Percentiles rank a stretch among this genome's conserved stretches.
Evolutionary conservation across 2,797 vertebrate species (phyloP).

Genomic region (Gymnoscopelus braueri): DNA sequence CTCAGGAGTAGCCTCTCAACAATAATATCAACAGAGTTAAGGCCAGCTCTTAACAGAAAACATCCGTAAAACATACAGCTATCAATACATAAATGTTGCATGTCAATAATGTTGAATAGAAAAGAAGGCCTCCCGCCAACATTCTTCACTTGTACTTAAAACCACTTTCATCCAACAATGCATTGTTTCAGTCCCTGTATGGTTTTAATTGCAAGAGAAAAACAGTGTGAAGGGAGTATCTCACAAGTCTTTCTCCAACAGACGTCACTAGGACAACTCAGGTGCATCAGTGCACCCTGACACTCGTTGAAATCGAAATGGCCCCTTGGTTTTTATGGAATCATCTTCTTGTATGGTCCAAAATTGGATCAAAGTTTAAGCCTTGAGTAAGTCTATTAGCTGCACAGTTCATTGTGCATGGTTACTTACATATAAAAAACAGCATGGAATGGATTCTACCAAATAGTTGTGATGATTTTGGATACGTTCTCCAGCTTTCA

Average conservation of each 20-base stretch:
- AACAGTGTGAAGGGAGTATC: constrained; percentile 38
- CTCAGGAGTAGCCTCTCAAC: constrained; percentile 71
- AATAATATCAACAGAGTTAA: constrained; percentile 72
- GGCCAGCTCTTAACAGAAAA: constrained; percentile 79
- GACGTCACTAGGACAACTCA: constrained; percentile 19
- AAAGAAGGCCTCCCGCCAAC: constrained; percentile 35
- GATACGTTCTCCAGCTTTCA: constrained; percentile 13
- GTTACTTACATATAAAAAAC: constrained; percentile 63
- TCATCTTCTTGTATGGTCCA: constrained; percentile 47
- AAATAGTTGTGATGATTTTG: constrained; percentile 29
- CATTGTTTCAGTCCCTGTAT: constrained; percentile 40
- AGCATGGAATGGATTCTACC: constrained; percentile 41
- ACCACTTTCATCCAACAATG: constrained; percentile 26
- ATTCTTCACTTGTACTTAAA: constrained; percentile 39
- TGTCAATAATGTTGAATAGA: constrained; percentile 54
- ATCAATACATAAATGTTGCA: constrained; percentile 73
- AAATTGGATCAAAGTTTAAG: constrained; percentile 50
- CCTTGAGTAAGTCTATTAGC: constrained; percentile 38
- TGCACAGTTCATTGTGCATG: constrained; percentile 63
- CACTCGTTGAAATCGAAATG: constrained; percentile 61
- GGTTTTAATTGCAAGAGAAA: constrained; percentile 37
- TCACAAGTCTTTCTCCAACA: constrained; percentile 48
- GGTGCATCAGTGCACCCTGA: constrained; percentile 29
- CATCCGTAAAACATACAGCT: constrained; percentile 64
- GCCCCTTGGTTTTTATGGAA: constrained; percentile 53